Conservation (phyloP, 2,113 vertebrate genomes). For the Lophochroa leadbeateri region DNA sequence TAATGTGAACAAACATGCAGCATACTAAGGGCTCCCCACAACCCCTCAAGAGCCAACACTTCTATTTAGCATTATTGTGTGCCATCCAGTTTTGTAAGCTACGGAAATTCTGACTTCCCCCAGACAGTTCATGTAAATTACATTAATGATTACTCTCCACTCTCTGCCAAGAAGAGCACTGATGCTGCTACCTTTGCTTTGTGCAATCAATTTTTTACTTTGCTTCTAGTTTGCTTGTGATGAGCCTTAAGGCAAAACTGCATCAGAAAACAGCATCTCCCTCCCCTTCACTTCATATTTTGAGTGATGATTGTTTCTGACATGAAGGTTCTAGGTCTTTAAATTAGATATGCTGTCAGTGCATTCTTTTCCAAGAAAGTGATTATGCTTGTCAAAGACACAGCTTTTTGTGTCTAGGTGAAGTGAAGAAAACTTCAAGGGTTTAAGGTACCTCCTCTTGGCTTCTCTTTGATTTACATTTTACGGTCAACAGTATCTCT, state of each 20-base stretch:
- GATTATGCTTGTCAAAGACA: not conserved
- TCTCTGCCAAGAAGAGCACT: not conserved
- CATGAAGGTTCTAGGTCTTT: not conserved
- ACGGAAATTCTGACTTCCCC: not conserved
- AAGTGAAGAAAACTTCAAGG: not conserved
- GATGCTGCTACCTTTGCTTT: not conserved
- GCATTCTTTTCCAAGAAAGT: not conserved
- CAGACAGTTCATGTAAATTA: slow-evolving; percentile 22
- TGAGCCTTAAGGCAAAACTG: not conserved
- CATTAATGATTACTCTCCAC: not conserved
- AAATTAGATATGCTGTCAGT: not conserved
- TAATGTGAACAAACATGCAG: not conserved
- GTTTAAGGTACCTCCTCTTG: not conserved
- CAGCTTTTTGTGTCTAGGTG: not conserved
- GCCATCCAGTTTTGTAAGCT: not conserved
- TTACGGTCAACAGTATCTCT: not conserved
- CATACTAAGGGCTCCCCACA: slow-evolving; percentile 8
- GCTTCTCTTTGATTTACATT: not conserved
- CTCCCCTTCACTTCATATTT: not conserved
- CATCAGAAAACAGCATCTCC: not conserved
- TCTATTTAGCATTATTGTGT: slow-evolving; percentile 3
- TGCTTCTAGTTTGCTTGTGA: not conserved
- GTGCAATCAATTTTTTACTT: not conserved
- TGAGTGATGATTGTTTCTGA: not conserved
- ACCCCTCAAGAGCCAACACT: not conserved